Conservation (phyloP, 2,113 vertebrate species). For the Gopherus evgoodei region DNA sequence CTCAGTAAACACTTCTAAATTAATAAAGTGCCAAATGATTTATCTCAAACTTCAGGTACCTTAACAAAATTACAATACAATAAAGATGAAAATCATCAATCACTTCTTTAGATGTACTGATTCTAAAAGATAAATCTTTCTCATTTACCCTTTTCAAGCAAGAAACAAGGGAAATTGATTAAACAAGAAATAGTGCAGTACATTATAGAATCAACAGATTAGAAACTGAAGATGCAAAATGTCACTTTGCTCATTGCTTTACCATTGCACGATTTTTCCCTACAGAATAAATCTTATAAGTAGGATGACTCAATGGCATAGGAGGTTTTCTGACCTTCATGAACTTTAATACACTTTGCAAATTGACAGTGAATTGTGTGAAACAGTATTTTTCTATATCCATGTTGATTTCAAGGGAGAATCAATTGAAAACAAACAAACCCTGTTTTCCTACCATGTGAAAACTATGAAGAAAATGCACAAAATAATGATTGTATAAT, state of each 20-base stretch:
- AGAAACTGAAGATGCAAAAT: fast-evolving
- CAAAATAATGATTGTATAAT: background rate
- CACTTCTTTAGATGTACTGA: fast-evolving
- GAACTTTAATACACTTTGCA: background rate
- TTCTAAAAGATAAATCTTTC: background rate
- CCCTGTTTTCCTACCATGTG: background rate
- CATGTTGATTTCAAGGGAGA: background rate
- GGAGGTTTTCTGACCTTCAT: background rate
- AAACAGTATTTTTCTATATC: background rate
- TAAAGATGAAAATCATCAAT: background rate
- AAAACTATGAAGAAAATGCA: background rate
- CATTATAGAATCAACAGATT: background rate
- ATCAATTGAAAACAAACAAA: fast-evolving
- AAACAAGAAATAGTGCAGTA: background rate
- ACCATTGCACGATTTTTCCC: background rate
- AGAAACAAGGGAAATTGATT: background rate
- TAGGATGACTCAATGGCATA: background rate
- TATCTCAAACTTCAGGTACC: background rate
- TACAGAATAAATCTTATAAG: background rate
- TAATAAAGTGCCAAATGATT: background rate
- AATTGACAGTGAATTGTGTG: background rate
- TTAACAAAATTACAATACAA: background rate
- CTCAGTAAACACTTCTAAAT: background rate
- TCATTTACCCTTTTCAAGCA: background rate
- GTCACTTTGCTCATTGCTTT: background rate